Evolutionary conservation across 1,140 invertebrate genomes (phyloP), one percentile per base, ranked within the genome.

Genomic region (Pissodes strobi): DNA sequence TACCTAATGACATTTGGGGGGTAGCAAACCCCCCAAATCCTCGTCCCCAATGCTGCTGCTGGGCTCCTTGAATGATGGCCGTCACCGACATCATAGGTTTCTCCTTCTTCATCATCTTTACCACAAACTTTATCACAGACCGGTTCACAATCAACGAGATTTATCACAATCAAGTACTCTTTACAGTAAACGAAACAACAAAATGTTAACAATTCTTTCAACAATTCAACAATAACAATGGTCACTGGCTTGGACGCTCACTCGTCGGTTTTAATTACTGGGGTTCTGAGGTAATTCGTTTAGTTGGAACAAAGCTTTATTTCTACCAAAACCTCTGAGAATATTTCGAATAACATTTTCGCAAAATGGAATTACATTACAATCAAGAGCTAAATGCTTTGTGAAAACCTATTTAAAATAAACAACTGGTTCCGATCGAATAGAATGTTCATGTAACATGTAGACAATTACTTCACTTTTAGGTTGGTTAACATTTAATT

Each of bases 81-180:
- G 88, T 87, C 70, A 91, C 89, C 72, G 88, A 90, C 87, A 90
- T 90, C 82, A 90, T 90, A 60, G 89, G 89, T 76, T 90, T 91
- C 78, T 90, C 89, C 79, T 91, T 91, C 82, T 90, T 90, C 84
- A 89, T 86, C 88, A 89, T 87, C 60, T 73, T 75, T 57, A 41
- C 30, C 52, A 62, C 56, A 57, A 66, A 15, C 25, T 62, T 52
- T 57, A 67, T 57, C 65, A 67, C 65, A 67, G 56, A 58, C 55
- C 55, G 34, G 23, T 45, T 49, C 41, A 45, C 22, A 55, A 13
- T 25, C n/a, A 56, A 56, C 55, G 15, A 43, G 12, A 49, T 49
- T 12, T 25, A 52, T 37, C 17, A 23, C 17, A 34, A 52, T 10
- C 49, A 27, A n/a, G 17, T 27, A 15, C 9, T 2, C n/a, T 23